phyloP scores from a whole-genome alignment of 2,113 vertebrate genomes.

The Leptodactylus fuscus region DNA sequence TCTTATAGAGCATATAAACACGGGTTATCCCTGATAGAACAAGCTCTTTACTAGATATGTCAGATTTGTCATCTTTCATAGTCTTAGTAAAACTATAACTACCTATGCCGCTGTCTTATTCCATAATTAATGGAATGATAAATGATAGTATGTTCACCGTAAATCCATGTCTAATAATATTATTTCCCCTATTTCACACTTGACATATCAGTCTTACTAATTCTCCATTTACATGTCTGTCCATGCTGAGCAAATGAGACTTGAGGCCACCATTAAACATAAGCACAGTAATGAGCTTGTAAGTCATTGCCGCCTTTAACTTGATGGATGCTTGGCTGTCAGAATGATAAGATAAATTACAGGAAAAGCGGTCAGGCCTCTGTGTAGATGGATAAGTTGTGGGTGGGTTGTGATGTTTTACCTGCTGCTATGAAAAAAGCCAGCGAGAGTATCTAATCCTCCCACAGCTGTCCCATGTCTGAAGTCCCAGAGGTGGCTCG shows the following conservation, averaged over 20 bases:
- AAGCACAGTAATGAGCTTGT: constrained; percentile 18
- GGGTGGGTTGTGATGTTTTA: constrained; percentile 51
- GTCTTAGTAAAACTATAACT: too few relatives aligned
- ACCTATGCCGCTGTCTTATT: too few relatives aligned
- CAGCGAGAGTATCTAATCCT: constrained; percentile 39
- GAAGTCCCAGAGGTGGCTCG: constrained; percentile 12
- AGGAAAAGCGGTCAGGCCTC: constrained; percentile 59
- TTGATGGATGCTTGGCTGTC: constrained; percentile 35
- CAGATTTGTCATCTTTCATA: too few relatives aligned
- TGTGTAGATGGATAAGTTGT: constrained; percentile 68
- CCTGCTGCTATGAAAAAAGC: background rate
- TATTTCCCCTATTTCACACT: background rate
- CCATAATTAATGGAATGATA: too few relatives aligned
- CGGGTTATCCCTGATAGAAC: too few relatives aligned
- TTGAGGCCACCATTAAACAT: constrained; percentile 5
- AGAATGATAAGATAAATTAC: constrained; percentile 44
- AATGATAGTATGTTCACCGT: background rate
- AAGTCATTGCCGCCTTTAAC: constrained; percentile 43
- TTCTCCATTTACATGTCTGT: background rate
- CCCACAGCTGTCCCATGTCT: constrained; percentile 53
- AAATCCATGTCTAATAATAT: background rate
- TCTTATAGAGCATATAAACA: background rate
- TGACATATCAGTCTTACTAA: background rate
- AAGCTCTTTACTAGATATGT: too few relatives aligned
- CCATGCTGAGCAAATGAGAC: constrained; percentile 11